Evolutionary conservation across 1,140 invertebrate genomes (phyloP), one percentile per base, ranked within the genome.

Genomic region (Cyclargus thomasi): DNA sequence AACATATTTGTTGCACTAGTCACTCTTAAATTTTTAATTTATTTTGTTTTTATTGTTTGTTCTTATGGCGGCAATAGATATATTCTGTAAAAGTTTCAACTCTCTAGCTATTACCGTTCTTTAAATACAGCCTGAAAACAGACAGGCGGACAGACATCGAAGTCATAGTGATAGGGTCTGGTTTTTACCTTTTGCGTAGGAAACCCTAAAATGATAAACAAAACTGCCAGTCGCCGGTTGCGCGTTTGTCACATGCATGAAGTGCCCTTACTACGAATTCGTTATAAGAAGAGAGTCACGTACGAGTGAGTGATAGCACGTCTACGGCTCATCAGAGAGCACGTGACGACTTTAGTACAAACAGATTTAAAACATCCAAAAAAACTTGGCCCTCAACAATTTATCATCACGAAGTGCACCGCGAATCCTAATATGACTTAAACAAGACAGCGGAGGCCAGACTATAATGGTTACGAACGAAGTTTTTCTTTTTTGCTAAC

Each of bases 281-380:
- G 53, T 29, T 55, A 59, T 66, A 66, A 66, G 55, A 16, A 18
- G 47, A 57, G 64, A 55, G 53, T 66, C 64, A 66, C 64, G 64
- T 66, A 57, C 53, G n/a, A 66, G 64, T 82, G 80, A 87, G 85
- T 87, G 85, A 85, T 85, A 83, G 84, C 85, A 87, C 85, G 85
- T 85, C 82, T 79, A 79, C 78, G 78, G 74, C 85, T 87, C 85
- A 87, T 87, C 85, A 87, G 80, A 76, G 83, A 74, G 83, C 77
- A 84, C 85, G 85, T 87, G 85, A 87, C 83, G 83, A 85, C 82
- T 87, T 86, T 81, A 85, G 57, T 66, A 66, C 64, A 66, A 66
- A 66, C 64, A 66, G 64, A 66, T 66, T 66, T 66, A 23, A 35
- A 66, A 66, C 53, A 66, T 35, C 53, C 65, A 53, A 66, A 55